phyloP scores from a whole-genome alignment of 2,113 vertebrate species.

The Seriola aureovittata region DNA sequence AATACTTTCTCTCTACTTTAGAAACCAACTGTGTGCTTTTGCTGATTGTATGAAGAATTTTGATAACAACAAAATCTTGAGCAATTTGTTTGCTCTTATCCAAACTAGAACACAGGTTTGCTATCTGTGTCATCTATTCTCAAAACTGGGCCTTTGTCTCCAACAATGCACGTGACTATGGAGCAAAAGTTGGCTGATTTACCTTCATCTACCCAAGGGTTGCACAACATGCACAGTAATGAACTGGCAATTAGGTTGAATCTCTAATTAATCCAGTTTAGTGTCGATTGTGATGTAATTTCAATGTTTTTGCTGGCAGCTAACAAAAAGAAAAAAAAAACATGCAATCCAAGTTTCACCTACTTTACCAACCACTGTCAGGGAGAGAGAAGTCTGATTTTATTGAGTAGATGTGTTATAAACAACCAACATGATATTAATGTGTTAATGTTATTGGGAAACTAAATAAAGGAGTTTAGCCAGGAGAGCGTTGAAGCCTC shows the following conservation, averaged over 20 bases:
- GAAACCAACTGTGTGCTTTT: too few species aligned
- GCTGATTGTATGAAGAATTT: not conserved
- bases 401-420: too few species aligned
- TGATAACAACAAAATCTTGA: not conserved
- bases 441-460: too few species aligned
- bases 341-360: not conserved
- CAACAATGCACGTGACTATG: not conserved
- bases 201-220: not conserved
- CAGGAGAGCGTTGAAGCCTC: not conserved
- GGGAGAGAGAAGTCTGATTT: not conserved
- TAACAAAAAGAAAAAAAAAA: not conserved
- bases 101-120: constrained; percentile 6
- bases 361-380: constrained; percentile 12
- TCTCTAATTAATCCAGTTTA: not conserved
- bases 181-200: not conserved
- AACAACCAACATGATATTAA: too few species aligned
- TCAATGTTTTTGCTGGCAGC: constrained; percentile 3
- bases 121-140: not conserved
- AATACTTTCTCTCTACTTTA: not conserved
- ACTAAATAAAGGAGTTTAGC: too few species aligned
- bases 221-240: not conserved
- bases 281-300: not conserved
- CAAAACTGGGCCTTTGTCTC: not conserved
- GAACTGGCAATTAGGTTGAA: not conserved
- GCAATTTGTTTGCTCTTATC: not conserved